A percentile compares a stretch with the other conserved stretches of the same genome.
phyloP scores from a whole-genome alignment of 2,113 vertebrate genomes.

The Patagioenas fasciata region DNA sequence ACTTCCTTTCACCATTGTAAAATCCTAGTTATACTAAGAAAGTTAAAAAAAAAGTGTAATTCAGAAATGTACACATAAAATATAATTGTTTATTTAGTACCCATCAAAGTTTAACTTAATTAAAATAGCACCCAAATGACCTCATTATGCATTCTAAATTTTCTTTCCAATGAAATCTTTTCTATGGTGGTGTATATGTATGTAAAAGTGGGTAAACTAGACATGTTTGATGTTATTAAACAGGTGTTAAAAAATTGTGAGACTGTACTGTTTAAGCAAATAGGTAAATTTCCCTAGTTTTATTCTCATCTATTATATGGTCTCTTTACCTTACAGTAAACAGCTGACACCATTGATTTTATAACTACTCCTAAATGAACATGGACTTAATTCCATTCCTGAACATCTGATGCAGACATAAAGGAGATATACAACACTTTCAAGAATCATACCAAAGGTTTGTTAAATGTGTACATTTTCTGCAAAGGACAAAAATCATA shows the following conservation, averaged over 20 bases:
- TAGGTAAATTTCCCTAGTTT: background rate
- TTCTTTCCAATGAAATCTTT: background rate
- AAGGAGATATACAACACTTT: background rate
- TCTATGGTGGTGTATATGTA: background rate
- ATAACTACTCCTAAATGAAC: background rate
- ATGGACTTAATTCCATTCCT: background rate
- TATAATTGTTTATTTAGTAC: background rate
- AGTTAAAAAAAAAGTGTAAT: background rate
- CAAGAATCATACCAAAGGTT: background rate
- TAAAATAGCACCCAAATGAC: background rate
- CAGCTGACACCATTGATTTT: background rate
- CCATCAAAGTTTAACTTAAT: background rate
- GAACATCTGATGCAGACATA: background rate
- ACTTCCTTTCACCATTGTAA: background rate
- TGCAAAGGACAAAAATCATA: background rate
- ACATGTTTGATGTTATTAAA: rapidly evolving
- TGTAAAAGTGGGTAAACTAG: background rate
- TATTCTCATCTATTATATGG: background rate
- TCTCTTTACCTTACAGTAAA: background rate
- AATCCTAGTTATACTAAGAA: background rate
- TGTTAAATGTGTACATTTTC: background rate
- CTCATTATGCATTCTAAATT: background rate
- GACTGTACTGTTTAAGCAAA: background rate
- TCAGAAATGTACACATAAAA: background rate
- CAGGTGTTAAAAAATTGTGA: background rate